Conservation (phyloP, 2,888 invertebrate genomes). For the Noctua comes region DNA sequence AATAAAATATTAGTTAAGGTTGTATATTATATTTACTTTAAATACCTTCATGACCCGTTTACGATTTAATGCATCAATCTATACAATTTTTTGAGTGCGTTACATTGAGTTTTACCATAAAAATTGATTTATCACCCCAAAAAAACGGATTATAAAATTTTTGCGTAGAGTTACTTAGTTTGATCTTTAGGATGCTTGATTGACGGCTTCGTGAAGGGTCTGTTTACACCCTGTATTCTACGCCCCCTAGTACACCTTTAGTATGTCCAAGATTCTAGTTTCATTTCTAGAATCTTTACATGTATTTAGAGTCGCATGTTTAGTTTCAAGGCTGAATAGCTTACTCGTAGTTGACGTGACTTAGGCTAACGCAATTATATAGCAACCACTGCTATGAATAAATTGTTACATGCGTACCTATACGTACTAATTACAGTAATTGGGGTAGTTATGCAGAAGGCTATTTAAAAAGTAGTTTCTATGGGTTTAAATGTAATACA, state of each 20-base stretch:
- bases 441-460: conserved; percentile 15
- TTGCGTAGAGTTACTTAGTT: too few relatives aligned
- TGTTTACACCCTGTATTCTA: not conserved
- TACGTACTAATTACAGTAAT: conserved; percentile 24
- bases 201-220: too few relatives aligned
- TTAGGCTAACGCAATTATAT: conserved; percentile 43
- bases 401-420: conserved; percentile 37
- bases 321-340: conserved; percentile 39
- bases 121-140: too few relatives aligned
- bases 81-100: too few relatives aligned
- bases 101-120: too few relatives aligned
- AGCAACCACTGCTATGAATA: conserved; percentile 41
- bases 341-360: conserved; percentile 50
- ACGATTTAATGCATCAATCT: too few relatives aligned
- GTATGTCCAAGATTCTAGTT: not conserved
- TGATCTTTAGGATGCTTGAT: too few relatives aligned
- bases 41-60: too few relatives aligned
- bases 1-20: too few relatives aligned
- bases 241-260: not conserved
- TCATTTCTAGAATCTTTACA: conserved; percentile 12
- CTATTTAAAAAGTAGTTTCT: conserved; percentile 23
- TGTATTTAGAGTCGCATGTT: conserved; percentile 17
- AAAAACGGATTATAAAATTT: too few relatives aligned
- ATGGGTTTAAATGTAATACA: not conserved
- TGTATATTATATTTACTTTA: too few relatives aligned